Percentiles rank a stretch among this genome's conserved stretches.
Evolutionary conservation across 2,888 invertebrate genomes (phyloP).

Genomic region (Drosophila rellima): DNA sequence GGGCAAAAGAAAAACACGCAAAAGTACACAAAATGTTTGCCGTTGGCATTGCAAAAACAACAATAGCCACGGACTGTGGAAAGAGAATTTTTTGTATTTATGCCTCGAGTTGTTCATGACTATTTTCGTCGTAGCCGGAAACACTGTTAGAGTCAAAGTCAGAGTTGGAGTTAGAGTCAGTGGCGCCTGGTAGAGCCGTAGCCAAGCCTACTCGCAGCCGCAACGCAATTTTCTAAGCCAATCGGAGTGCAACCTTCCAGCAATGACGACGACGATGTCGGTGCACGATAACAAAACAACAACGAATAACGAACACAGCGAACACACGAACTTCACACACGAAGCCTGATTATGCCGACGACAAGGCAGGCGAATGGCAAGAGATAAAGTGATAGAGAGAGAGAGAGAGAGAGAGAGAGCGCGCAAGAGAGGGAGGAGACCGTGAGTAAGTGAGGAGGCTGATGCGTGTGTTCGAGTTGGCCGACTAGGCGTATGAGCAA

Average conservation of each 20-base stretch:
- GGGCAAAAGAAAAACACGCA: constrained; percentile 6
- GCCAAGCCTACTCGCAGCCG: constrained; percentile 83
- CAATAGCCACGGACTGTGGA: background rate
- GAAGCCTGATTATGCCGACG: constrained; percentile 73
- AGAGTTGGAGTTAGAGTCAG: constrained; percentile 1
- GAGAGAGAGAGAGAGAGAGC: background rate
- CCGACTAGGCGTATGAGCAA: constrained; percentile 74
- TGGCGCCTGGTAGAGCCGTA: constrained; percentile 29
- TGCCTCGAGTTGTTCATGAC: constrained; percentile 33
- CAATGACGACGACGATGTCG: constrained; percentile 64
- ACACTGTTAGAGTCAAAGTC: constrained; percentile 5
- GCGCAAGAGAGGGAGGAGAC: background rate
- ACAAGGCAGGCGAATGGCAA: constrained; percentile 5
- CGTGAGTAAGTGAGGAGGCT: constrained; percentile 2
- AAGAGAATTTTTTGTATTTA: constrained; percentile 29
- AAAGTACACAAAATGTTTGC: constrained; percentile 4
- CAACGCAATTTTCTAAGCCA: constrained; percentile 84
- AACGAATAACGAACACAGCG: constrained; percentile 52
- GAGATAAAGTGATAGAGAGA: background rate
- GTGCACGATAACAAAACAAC: constrained; percentile 78
- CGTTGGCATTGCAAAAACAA: background rate
- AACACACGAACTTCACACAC: constrained; percentile 55
- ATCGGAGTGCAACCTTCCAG: constrained; percentile 78
- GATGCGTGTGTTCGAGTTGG: constrained; percentile 41
- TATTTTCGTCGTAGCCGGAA: constrained; percentile 38